These are phyloP conservation scores for Pachyramphus minor DNA, from an alignment of 2,113 vertebrate genomes.

Conservation along the genomic window DNA sequence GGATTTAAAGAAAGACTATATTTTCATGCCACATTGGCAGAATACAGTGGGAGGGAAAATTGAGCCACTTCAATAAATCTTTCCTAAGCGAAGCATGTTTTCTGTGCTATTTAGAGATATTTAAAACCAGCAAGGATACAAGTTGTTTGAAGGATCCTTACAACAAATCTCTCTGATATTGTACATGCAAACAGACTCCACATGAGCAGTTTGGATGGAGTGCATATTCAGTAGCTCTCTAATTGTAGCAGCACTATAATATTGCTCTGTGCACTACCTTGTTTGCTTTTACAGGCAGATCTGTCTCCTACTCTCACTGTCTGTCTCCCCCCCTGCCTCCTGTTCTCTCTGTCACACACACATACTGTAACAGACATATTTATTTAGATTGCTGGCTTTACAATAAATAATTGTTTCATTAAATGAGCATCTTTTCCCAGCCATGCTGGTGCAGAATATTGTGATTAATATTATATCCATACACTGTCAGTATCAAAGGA, in stretches of 20 bases:
- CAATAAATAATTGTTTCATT: conserved; percentile 2
- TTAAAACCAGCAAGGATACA: conserved; percentile 9
- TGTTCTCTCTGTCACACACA: not conserved
- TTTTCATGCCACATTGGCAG: not conserved
- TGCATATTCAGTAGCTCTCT: not conserved
- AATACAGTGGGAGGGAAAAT: not conserved
- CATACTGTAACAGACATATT: not conserved
- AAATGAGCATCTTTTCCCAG: not conserved
- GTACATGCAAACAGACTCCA: not conserved
- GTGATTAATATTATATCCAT: not conserved
- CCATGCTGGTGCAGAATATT: not conserved
- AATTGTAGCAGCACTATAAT: not conserved
- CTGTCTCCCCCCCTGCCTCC: not conserved
- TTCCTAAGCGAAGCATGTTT: not conserved
- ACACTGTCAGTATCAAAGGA: not conserved
- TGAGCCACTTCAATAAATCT: conserved; percentile 11
- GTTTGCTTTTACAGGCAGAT: not conserved
- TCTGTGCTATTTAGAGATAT: not conserved
- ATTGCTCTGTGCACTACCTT: not conserved
- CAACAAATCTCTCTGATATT: not conserved
- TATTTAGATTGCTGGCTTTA: not conserved
- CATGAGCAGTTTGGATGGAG: not conserved
- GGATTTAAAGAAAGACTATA: not conserved
- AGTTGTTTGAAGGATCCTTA: not conserved
- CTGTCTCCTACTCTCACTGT: not conserved